Percentiles rank a stretch among this genome's conserved stretches.
These are phyloP conservation scores for Thelaira solivaga DNA, from an alignment of 2,888 invertebrate genomes.

Conservation along the genomic window DNA sequence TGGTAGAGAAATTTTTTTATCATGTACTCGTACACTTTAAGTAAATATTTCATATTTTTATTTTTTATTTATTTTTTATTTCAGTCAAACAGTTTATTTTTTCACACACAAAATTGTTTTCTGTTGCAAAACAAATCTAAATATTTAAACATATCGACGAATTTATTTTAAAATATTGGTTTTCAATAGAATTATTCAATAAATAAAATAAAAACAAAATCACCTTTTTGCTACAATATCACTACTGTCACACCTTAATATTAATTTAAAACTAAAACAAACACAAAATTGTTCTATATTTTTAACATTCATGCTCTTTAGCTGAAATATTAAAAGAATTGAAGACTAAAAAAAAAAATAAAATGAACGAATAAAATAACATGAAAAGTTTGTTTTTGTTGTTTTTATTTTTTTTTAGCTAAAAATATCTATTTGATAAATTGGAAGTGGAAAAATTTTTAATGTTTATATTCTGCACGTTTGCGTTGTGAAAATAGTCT, in stretches of 20 bases:
- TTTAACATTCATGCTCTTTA: conserved; percentile 63
- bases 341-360: too few relatives aligned
- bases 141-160: conserved; percentile 1
- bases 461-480: conserved; percentile 41
- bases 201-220: conserved; percentile 22
- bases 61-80: too few relatives aligned
- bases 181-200: conserved; percentile 30
- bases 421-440: conserved; percentile 49
- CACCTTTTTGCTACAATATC: conserved; percentile 65
- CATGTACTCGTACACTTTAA: too few relatives aligned
- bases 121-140: conserved; percentile 9
- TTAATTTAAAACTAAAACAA: conserved; percentile 71
- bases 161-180: conserved; percentile 23
- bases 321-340: conserved; percentile 33
- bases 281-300: conserved; percentile 19
- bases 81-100: too few relatives aligned
- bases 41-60: too few relatives aligned
- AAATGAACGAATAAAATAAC: conserved; percentile 21
- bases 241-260: conserved; percentile 75
- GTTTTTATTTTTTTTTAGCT: conserved; percentile 27
- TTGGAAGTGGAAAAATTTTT: conserved; percentile 52
- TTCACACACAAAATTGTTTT: not conserved
- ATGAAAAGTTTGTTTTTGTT: conserved; percentile 22
- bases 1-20: too few relatives aligned
- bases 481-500: conserved; percentile 32